Evolutionary conservation across 35 echinoderm and acorn worm species (phyloP).

Genomic region (Amphiura filiformis): DNA sequence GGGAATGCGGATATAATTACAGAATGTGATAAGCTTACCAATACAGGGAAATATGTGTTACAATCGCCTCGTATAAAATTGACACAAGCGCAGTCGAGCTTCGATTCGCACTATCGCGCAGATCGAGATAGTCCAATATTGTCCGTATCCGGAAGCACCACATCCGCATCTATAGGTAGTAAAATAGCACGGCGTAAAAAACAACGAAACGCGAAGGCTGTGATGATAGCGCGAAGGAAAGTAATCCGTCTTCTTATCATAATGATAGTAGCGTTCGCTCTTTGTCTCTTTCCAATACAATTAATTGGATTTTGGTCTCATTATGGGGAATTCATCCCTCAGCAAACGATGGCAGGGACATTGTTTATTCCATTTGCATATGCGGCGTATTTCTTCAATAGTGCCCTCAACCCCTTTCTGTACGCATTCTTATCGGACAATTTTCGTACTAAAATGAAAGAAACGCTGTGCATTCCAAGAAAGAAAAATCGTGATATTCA

Average conservation of each 20-base stretch:
- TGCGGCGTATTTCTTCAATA: slow-evolving; percentile 81
- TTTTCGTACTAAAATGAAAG: slow-evolving; percentile 66
- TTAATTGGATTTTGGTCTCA: slow-evolving; percentile 21
- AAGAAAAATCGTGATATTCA: slow-evolving; percentile 16
- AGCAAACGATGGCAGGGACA: slow-evolving; percentile 13
- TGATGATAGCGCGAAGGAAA: slow-evolving; percentile 67
- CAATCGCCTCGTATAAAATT: not conserved
- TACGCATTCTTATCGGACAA: slow-evolving; percentile 93
- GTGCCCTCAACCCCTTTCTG: slow-evolving; percentile 82
- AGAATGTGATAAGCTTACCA: not conserved
- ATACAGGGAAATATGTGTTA: not conserved
- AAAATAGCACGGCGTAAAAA: slow-evolving; percentile 24
- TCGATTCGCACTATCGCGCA: not conserved
- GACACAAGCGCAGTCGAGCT: not conserved
- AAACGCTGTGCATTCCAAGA: slow-evolving; percentile 59
- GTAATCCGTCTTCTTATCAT: slow-evolving; percentile 72
- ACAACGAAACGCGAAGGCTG: slow-evolving; percentile 52
- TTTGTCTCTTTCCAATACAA: slow-evolving; percentile 83
- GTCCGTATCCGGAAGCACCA: not conserved
- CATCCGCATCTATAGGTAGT: not conserved
- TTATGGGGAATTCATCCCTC: slow-evolving; percentile 5
- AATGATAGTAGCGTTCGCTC: slow-evolving; percentile 62
- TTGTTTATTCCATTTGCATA: slow-evolving; percentile 54
- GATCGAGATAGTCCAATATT: not conserved
- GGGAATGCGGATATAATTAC: not conserved